phyloP scores from a whole-genome alignment of 2,113 vertebrate genomes.

The Copsychus sechellarum region DNA sequence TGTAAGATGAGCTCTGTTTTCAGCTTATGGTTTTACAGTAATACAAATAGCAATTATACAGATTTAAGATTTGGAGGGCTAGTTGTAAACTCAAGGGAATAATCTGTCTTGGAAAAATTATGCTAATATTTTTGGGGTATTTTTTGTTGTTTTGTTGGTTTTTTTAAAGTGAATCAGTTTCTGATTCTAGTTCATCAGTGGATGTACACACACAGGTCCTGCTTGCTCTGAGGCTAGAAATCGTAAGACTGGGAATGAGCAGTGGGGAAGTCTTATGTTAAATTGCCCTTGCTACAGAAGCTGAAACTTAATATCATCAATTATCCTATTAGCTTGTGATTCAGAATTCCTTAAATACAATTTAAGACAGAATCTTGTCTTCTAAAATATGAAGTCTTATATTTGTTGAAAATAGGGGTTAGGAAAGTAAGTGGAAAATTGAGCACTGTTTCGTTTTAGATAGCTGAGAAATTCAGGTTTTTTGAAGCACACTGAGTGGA shows the following conservation, averaged over 20 bases:
- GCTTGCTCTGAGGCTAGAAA: not conserved
- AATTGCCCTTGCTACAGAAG: not conserved
- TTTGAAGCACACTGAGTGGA: not conserved
- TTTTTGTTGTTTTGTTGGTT: not conserved
- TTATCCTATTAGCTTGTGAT: not conserved
- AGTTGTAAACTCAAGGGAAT: not conserved
- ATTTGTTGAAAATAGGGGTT: not conserved
- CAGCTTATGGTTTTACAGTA: not conserved
- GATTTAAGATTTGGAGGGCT: not conserved
- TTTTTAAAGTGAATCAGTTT: not conserved
- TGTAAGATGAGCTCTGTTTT: not conserved
- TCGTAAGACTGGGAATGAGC: not conserved
- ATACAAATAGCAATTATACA: not conserved
- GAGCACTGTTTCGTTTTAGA: not conserved
- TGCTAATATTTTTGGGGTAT: not conserved
- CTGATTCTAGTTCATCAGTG: not conserved
- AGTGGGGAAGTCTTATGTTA: not conserved
- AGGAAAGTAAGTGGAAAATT: not conserved
- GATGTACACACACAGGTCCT: not conserved
- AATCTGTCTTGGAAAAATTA: not conserved
- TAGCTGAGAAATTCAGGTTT: not conserved
- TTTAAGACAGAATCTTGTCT: not conserved
- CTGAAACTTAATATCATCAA: not conserved
- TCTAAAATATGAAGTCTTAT: not conserved
- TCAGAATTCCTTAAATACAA: not conserved